Conservation (phyloP, 2,888 invertebrate species). For the Drosophila quinaria region DNA sequence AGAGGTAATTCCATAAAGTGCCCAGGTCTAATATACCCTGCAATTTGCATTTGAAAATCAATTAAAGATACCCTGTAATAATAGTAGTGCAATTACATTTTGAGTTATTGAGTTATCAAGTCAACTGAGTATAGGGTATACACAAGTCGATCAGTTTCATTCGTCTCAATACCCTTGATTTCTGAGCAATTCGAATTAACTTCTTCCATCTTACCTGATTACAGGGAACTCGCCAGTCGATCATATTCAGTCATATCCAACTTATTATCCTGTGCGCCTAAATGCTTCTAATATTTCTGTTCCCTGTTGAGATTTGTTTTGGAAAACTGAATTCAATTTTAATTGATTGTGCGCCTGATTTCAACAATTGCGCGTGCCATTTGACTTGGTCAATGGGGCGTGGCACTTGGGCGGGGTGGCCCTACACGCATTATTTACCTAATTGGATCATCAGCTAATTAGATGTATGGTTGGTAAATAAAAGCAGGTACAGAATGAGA, state of each 20-base stretch:
- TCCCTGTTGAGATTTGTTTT: constrained; percentile 5
- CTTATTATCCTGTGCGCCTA: constrained; percentile 3
- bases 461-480: background rate
- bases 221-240: constrained; percentile 22
- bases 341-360: constrained; percentile 73
- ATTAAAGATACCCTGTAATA: constrained; percentile 4
- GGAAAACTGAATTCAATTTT: constrained; percentile 49
- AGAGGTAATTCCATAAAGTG: background rate
- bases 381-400: constrained; percentile 66
- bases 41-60: constrained; percentile 1
- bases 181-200: background rate
- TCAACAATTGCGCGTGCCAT: constrained; percentile 69
- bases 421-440: constrained; percentile 19
- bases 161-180: background rate
- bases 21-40: constrained; percentile 34
- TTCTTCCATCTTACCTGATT: background rate
- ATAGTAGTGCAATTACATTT: background rate
- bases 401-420: constrained; percentile 35
- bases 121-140: background rate
- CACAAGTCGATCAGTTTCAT: background rate
- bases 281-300: constrained; percentile 57
- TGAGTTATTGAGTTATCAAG: background rate
- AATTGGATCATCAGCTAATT: constrained; percentile 62
- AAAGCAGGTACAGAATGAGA: no score
- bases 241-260: background rate